phyloP scores from a whole-genome alignment of 1,140 invertebrate species.

The Scylla paramamosain region DNA sequence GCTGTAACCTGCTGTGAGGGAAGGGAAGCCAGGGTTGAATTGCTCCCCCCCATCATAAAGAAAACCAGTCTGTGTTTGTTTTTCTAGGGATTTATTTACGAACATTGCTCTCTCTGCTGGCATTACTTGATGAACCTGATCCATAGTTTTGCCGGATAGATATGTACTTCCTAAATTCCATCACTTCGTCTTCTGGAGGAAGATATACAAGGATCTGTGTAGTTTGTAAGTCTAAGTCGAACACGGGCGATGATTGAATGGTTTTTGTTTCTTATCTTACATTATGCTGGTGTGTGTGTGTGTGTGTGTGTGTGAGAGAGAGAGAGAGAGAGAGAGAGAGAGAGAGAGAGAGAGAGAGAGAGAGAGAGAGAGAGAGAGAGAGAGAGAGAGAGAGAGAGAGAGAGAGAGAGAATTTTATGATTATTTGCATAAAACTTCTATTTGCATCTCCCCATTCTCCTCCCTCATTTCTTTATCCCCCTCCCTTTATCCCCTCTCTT shows the following conservation, averaged over 20 bases:
- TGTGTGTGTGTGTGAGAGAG: too few species aligned
- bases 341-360: too few species aligned
- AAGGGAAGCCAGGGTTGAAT: background rate
- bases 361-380: too few species aligned
- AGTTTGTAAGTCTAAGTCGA: background rate
- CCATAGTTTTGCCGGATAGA: background rate
- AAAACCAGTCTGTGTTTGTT: background rate
- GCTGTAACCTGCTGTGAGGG: background rate
- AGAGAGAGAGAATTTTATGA: too few species aligned
- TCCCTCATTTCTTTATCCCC: too few species aligned
- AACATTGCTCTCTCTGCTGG: background rate
- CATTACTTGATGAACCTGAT: background rate
- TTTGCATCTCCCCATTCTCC: too few species aligned
- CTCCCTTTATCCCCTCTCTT: too few species aligned
- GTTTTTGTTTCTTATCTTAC: too few species aligned
- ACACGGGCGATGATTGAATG: too few species aligned
- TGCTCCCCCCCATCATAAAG: background rate
- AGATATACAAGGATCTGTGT: background rate
- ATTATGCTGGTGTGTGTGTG: background rate
- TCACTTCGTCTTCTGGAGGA: background rate
- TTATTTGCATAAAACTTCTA: too few species aligned
- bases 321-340: too few species aligned
- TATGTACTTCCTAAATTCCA: background rate
- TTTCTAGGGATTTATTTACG: background rate
- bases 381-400: too few species aligned